Evolutionary conservation across 2,888 invertebrate species (phyloP).

Genomic region (Pachycephus smyrnensis): DNA sequence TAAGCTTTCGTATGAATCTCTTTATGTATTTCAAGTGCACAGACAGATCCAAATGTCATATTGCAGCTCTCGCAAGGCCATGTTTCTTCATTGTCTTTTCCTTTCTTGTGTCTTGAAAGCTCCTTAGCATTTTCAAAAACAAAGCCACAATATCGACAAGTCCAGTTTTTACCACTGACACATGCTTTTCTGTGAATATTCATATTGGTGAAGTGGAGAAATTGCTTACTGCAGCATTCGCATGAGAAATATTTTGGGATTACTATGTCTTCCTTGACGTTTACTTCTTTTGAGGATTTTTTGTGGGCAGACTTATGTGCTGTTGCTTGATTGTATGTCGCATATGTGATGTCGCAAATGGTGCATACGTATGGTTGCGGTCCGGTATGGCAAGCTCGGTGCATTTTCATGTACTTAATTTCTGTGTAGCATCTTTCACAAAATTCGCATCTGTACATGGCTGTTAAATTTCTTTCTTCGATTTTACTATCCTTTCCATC

Average conservation of each 20-base stretch:
- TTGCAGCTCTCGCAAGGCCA: slow-evolving; percentile 22
- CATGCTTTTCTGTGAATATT: slow-evolving; percentile 26
- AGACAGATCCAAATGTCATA: slow-evolving; percentile 15
- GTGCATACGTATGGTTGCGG: slow-evolving; percentile 29
- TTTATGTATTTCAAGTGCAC: slow-evolving; percentile 23
- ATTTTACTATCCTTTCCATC: background rate
- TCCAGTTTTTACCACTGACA: slow-evolving; percentile 9
- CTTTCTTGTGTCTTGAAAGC: slow-evolving; percentile 23
- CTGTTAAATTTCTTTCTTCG: slow-evolving; percentile 12
- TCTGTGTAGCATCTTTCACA: slow-evolving; percentile 25
- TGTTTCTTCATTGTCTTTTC: slow-evolving; percentile 10
- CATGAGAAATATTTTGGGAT: slow-evolving; percentile 28
- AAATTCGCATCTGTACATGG: slow-evolving; percentile 28
- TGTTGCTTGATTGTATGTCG: slow-evolving; percentile 26
- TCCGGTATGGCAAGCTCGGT: slow-evolving; percentile 19
- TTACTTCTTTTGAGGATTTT: slow-evolving; percentile 10
- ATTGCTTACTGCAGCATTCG: slow-evolving; percentile 23
- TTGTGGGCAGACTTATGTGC: slow-evolving; percentile 27
- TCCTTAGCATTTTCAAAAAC: slow-evolving; percentile 19
- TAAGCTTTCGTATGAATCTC: slow-evolving; percentile 11
- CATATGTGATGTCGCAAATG: slow-evolving; percentile 26
- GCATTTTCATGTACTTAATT: slow-evolving; percentile 15
- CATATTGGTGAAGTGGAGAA: slow-evolving; percentile 24
- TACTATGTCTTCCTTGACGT: background rate
- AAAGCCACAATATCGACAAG: slow-evolving; percentile 21